phyloP scores from a whole-genome alignment of 2,113 vertebrate genomes.

The Cololabis saira region DNA sequence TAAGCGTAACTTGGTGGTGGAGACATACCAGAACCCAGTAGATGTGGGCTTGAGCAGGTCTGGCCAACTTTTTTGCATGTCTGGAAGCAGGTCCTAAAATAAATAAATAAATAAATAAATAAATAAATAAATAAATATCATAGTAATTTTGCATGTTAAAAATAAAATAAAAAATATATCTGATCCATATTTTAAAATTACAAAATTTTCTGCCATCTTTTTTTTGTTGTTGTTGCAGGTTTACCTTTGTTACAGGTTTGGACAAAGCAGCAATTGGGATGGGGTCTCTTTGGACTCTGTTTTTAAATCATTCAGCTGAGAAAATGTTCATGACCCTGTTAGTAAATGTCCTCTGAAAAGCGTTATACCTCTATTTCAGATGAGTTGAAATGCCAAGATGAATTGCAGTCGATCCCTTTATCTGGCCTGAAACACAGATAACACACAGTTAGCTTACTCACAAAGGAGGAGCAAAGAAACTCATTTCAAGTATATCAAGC shows the following conservation, averaged over 20 bases:
- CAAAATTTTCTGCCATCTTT: too few species aligned
- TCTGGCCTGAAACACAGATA: conserved; percentile 74
- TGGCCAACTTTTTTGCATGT: conserved; percentile 74
- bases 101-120: conserved; percentile 3
- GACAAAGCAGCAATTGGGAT: too few species aligned
- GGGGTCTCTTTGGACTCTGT: too few species aligned
- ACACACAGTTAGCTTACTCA: not conserved
- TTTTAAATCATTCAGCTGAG: too few species aligned
- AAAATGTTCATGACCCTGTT: too few species aligned
- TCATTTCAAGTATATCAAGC: not conserved
- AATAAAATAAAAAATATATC: too few species aligned
- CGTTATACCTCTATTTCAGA: conserved; percentile 64
- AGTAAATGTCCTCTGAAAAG: not conserved
- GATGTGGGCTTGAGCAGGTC: conserved; percentile 56
- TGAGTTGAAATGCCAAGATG: conserved; percentile 75
- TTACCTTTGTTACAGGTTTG: too few species aligned
- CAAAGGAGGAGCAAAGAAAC: not conserved
- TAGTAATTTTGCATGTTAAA: not conserved
- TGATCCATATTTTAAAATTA: too few species aligned
- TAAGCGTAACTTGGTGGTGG: not conserved
- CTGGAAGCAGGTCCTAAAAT: conserved; percentile 69
- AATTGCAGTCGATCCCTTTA: conserved; percentile 69
- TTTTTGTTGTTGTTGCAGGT: too few species aligned
- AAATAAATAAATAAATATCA: not conserved
- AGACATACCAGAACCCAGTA: conserved; percentile 61